phyloP scores from a whole-genome alignment of 2,888 invertebrate species.

The Leptopilina myrica region DNA sequence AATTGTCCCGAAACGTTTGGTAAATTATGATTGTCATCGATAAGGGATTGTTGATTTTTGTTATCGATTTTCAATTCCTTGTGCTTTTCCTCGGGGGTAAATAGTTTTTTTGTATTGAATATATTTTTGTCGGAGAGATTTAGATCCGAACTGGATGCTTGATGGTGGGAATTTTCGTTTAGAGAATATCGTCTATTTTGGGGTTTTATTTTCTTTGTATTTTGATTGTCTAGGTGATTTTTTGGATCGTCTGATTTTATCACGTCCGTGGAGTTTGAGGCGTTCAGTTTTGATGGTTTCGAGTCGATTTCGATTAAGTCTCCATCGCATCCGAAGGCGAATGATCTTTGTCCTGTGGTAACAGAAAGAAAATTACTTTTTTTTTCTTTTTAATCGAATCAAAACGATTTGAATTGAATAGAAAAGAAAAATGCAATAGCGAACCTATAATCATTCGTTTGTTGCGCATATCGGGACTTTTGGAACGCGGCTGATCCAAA shows the following conservation, averaged over 20 bases:
- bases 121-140: neutral
- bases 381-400: neutral
- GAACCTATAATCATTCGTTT: constrained; percentile 75
- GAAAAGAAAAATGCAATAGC: neutral
- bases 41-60: neutral
- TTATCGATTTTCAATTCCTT: constrained; percentile 39
- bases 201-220: neutral
- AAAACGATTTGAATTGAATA: too few relatives aligned
- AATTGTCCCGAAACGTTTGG: constrained; percentile 58
- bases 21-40: constrained; percentile 13
- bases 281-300: constrained; percentile 20
- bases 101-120: neutral
- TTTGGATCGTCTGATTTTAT: constrained; percentile 5
- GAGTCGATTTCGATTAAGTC: constrained; percentile 71
- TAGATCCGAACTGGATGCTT: constrained; percentile 48
- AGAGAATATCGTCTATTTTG: neutral
- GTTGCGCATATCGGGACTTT: constrained; percentile 75
- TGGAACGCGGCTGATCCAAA: constrained; percentile 71
- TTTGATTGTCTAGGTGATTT: neutral
- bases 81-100: constrained; percentile 39
- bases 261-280: neutral
- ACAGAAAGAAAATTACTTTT: neutral
- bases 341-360: constrained; percentile 72
- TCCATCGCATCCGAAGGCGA: constrained; percentile 72
- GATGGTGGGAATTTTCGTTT: constrained; percentile 25